Base-by-base conservation (phyloP, 2,888 invertebrate genomes). In the Chorisops tibialis region DNA sequence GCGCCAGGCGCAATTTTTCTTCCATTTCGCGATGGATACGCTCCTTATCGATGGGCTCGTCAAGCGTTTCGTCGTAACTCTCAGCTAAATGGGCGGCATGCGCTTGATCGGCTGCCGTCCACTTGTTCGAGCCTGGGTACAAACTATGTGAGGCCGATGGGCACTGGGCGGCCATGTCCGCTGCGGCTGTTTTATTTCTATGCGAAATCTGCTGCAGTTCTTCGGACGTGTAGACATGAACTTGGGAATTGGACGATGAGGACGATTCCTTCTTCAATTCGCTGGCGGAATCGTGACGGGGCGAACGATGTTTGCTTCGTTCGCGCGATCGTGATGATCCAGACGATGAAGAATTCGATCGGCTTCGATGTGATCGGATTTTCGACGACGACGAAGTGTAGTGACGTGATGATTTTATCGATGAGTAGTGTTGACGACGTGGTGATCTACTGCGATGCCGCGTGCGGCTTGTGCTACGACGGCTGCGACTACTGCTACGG, bases 21-120 rank as follows among this genome's bases (percentile, higher is more conserved):
- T 77, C 76, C 62, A 78, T 78, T 69, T 78, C 77, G 18, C 75
- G 73, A 59, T 78, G 78, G 39, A 78, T 78, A 51, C 75, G 75
- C 62, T 75, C 76, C 65, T 75, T 76, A 63, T 78, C 77, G 22
- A 76, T 71, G 1, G 76, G 76, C 37, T 75, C 75, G 38, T 74
- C 72, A 2, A 72, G 71, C 30, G 30, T 30, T 2, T 56, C 56
- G 45, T 30, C 30, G 30, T 7, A 30, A 30, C 3, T 30, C 9
- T 30, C 30, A 2, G 30, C 30, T 30, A 30, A 9, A 7, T 9
- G 5, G 5, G 30, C 30, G 5, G 50, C 2, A 35, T 60, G 66
- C 11, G 30, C 30, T 30, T 30, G 30, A 21, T 38, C 3, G 14
- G 49, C 45, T 60, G 65, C 59, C 60, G 60, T 18, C 56, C 59